These are phyloP conservation scores for Epinephelus awoara DNA, from an alignment of 2,797 vertebrate species.

Conservation along the genomic window DNA sequence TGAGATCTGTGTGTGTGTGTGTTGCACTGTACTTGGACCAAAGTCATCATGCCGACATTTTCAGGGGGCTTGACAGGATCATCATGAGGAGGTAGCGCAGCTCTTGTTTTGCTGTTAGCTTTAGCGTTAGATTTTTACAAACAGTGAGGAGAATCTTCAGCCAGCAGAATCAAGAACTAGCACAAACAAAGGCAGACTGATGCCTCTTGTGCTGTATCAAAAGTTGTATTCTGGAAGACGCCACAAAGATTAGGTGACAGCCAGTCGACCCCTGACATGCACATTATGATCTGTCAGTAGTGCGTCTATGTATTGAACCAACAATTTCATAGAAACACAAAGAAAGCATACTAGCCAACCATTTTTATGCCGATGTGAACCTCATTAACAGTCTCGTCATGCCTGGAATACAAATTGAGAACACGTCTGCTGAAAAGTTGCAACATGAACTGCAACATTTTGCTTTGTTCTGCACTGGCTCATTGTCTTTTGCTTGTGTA, in stretches of 20 bases:
- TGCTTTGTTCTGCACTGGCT: constrained; percentile 14
- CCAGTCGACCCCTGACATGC: constrained; percentile 8
- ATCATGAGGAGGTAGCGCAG: background rate
- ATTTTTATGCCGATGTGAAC: constrained; percentile 8
- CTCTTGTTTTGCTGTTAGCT: constrained; percentile 21
- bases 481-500: background rate
- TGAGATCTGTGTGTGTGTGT: constrained; percentile 9
- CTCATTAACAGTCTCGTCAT: constrained; percentile 47
- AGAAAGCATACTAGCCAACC: background rate
- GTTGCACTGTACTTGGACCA: background rate
- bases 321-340: constrained; percentile 22
- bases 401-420: constrained; percentile 57
- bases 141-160: background rate
- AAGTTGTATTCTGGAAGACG: background rate
- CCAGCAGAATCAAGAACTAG: background rate
- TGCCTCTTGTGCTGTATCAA: background rate
- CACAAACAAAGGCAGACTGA: background rate
- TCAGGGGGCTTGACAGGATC: constrained; percentile 16
- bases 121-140: constrained; percentile 11
- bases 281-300: background rate
- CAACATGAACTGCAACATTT: constrained; percentile 38
- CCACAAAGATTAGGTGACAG: constrained; percentile 5
- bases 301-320: background rate
- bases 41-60: background rate
- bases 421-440: constrained; percentile 41